A percentile compares a stretch with the other conserved stretches of the same genome.
These are phyloP conservation scores for Chaetogeoica ovagalla DNA, from an alignment of 2,888 invertebrate genomes.

Conservation along the genomic window DNA sequence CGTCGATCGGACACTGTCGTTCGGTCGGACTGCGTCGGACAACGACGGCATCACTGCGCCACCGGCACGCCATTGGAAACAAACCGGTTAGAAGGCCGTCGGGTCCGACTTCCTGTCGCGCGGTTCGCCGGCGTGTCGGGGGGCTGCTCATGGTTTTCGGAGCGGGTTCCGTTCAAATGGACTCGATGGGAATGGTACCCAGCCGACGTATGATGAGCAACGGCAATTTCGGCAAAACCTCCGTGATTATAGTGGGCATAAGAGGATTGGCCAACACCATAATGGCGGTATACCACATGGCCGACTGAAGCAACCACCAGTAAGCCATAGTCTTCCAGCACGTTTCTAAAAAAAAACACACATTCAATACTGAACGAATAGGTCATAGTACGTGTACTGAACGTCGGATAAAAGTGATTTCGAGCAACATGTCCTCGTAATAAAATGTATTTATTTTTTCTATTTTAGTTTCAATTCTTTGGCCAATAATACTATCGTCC, in stretches of 20 bases:
- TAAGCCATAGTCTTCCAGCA: constrained; percentile 19
- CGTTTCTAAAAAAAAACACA: neutral
- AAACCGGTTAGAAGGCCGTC: constrained; percentile 44
- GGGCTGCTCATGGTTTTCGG: too few relatives aligned
- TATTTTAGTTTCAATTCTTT: too few relatives aligned
- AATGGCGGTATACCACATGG: constrained; percentile 35
- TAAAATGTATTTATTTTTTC: too few relatives aligned
- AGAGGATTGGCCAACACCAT: constrained; percentile 43
- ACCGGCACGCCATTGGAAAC: neutral
- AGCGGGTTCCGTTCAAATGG: constrained; percentile 60
- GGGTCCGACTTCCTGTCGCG: constrained; percentile 20
- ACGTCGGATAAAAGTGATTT: too few relatives aligned
- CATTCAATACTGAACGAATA: neutral
- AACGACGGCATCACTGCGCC: neutral
- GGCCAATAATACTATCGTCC: too few relatives aligned
- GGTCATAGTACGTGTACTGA: neutral
- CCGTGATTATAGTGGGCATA: constrained; percentile 31
- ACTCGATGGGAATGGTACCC: constrained; percentile 70
- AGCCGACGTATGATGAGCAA: constrained; percentile 69
- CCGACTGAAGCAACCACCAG: constrained; percentile 40
- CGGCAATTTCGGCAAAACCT: constrained; percentile 67
- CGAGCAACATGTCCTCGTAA: too few relatives aligned
- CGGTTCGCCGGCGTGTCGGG: neutral
- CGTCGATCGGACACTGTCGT: constrained; percentile 34
- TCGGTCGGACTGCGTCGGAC: neutral